Conservation (phyloP, 2,113 vertebrate genomes). For the Psammodynastes pulverulentus region DNA sequence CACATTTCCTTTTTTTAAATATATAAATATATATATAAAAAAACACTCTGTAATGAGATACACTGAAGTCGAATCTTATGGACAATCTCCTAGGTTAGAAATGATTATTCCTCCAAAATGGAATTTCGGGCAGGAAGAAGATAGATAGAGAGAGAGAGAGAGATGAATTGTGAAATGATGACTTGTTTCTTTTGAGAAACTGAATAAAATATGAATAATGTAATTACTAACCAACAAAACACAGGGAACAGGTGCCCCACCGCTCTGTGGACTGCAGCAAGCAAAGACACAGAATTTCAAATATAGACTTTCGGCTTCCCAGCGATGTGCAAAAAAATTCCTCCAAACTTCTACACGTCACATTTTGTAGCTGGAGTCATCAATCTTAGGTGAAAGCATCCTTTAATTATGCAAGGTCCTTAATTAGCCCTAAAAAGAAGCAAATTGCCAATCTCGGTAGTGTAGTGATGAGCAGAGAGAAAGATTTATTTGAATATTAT, state of each 20-base stretch:
- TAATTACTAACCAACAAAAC: constrained; percentile 55
- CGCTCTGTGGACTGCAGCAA: constrained; percentile 25
- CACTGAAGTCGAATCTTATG: constrained; percentile 62
- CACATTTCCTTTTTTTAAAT: constrained; percentile 49
- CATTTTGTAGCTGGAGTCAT: constrained; percentile 28
- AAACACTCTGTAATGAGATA: constrained; percentile 58
- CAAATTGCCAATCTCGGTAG: constrained; percentile 37
- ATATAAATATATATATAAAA: constrained; percentile 49
- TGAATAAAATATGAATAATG: constrained; percentile 69
- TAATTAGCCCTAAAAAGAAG: constrained; percentile 46
- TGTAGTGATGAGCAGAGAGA: accelerated
- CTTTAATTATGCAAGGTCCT: neutral
- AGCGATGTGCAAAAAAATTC: constrained; percentile 29
- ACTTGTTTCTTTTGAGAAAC: constrained; percentile 65
- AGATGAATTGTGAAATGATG: constrained; percentile 60
- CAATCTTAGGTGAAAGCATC: constrained; percentile 30
- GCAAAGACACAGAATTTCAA: constrained; percentile 43
- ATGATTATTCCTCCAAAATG: constrained; percentile 66
- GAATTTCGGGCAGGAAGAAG: constrained; percentile 15
- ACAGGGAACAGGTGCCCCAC: constrained; percentile 38
- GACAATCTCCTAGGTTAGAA: constrained; percentile 63
- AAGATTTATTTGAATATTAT: neutral
- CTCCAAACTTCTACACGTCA: constrained; percentile 42
- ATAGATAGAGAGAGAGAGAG: neutral
- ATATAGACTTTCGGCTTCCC: constrained; percentile 22